phyloP scores from a whole-genome alignment of 2,888 invertebrate species.

The Melieria omissa region DNA sequence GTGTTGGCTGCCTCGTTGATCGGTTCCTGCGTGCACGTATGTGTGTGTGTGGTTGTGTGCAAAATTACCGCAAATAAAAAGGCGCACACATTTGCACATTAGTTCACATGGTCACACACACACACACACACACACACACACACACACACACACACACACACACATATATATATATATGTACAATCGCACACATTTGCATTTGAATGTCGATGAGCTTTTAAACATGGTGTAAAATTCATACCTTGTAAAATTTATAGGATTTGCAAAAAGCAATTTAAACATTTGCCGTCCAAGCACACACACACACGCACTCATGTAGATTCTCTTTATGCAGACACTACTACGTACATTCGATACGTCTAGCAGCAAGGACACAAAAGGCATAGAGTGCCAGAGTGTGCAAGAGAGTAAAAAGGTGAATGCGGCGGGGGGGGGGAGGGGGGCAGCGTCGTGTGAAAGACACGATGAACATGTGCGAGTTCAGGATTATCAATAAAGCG shows the following conservation, averaged over 20 bases:
- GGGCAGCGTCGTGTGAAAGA: neutral
- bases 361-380: no score
- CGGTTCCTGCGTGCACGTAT: no score
- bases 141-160: neutral
- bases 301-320: neutral
- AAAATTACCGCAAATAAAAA: no score
- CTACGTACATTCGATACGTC: no score
- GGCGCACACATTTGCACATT: neutral
- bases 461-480: neutral
- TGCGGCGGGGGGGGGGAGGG: no score
- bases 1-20: no score
- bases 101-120: neutral
- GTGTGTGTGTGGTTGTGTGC: no score
- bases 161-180: neutral
- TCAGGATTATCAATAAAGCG: neutral
- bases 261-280: conserved; percentile 17
- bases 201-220: conserved; percentile 3
- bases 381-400: no score
- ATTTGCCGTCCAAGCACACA: neutral
- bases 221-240: conserved; percentile 13
- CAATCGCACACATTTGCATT: neutral
- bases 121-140: neutral
- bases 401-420: no score
- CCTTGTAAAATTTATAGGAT: conserved; percentile 18
- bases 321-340: no score